Percentiles rank a stretch among this genome's conserved stretches.
phyloP scores from a whole-genome alignment of 2,888 invertebrate genomes.

The Oxytorus armatus region DNA sequence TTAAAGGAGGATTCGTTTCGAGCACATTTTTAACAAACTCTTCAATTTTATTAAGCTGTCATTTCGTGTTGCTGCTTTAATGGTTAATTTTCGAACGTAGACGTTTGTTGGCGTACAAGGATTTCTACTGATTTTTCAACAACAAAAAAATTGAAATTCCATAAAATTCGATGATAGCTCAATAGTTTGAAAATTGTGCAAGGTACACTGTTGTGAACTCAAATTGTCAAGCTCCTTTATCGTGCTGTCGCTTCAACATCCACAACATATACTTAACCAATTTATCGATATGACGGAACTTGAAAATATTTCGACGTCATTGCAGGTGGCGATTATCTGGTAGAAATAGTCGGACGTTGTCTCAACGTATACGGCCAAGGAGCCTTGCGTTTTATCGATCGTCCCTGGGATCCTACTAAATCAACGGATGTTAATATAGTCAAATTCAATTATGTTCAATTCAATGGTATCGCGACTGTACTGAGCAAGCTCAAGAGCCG shows the following conservation, averaged over 20 bases:
- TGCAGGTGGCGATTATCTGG: conserved; percentile 94
- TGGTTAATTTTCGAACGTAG: too few relatives aligned
- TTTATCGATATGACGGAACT: background rate
- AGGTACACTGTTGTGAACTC: too few relatives aligned
- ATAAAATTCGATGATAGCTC: too few relatives aligned
- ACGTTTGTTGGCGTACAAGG: too few relatives aligned
- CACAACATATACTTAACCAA: background rate
- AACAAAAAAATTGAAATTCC: too few relatives aligned
- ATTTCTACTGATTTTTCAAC: too few relatives aligned
- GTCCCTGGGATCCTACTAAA: conserved; percentile 92
- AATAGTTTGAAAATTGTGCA: too few relatives aligned
- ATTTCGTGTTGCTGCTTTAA: too few relatives aligned
- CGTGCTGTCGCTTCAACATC: too few relatives aligned
- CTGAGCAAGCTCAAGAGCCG: conserved; percentile 91
- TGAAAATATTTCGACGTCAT: background rate
- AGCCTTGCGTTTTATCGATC: conserved; percentile 92
- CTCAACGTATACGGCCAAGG: conserved; percentile 95
- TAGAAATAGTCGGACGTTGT: conserved; percentile 93
- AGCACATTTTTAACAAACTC: too few relatives aligned
- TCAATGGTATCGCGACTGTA: conserved; percentile 91
- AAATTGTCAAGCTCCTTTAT: background rate
- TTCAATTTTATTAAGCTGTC: too few relatives aligned
- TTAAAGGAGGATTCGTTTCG: too few relatives aligned
- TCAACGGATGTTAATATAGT: conserved; percentile 92
- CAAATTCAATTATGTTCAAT: conserved; percentile 95